Evolutionary conservation across 2,797 vertebrate species (phyloP), one percentile per base, ranked within the genome.

Genomic region (Hozukius guyotensis): DNA sequence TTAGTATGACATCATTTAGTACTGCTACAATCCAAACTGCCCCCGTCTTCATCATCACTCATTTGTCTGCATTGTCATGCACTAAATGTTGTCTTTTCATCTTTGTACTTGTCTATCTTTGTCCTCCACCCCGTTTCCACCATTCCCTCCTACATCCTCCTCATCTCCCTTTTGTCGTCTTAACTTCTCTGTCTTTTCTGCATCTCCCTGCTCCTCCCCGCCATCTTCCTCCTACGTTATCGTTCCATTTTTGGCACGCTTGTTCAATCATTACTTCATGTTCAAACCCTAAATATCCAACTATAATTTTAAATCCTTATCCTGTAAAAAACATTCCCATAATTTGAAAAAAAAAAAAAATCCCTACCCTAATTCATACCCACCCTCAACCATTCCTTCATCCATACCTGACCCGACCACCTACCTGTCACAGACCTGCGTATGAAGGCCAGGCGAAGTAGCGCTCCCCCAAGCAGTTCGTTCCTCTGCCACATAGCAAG

Each of bases 401-500:
- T 69, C 62, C 72, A 31, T 3, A 60, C 38, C 10, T 9, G 0
- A 10, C 55, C 56, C 0, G 0, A 14, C 22, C 53, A 77, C 16
- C 42, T 18, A 46, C 42, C 56, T 68, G 61, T 92, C 91, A 78
- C 93, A 96, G 94, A 95, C 83, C 86, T 93, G 79, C 89, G 87
- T 91, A 85, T 82, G 93, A 93, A 90, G 87, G 85, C 95, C 85
- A 91, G 85, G 82, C 80, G 87, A 81, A 78, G 93, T 87, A 92
- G 86, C 12, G 74, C 93, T 86, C 89, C 88, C 77, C 85, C 93
- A 76, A 92, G 91, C 74, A 88, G 83, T 14, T 91, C 93, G 27
- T 92, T 94, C 20, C 88, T 94, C 92, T 88, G 90, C 91, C 92
- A 93, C 78, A 92, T 94, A 93, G 91, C 95, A 87, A 92, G 72